Percentiles rank a stretch among this genome's conserved stretches.
These are phyloP conservation scores for Aegotheles bennettii DNA, from an alignment of 2,113 vertebrate genomes.

Conservation along the genomic window DNA sequence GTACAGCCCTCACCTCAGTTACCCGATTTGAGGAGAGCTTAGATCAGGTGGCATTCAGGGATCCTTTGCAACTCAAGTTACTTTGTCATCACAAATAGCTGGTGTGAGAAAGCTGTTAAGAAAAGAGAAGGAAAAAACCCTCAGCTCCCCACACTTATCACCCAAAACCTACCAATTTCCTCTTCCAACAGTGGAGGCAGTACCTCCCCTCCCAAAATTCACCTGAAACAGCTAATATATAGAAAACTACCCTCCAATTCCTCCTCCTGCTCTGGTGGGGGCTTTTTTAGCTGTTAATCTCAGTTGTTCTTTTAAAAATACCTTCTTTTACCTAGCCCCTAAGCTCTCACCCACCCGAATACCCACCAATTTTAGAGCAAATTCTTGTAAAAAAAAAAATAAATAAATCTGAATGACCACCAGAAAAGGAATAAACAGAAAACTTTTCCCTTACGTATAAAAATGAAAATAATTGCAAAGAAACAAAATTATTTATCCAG, in stretches of 20 bases:
- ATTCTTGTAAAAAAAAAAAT: neutral
- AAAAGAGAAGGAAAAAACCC: neutral
- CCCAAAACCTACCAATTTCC: fast-evolving
- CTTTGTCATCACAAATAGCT: neutral
- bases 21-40: neutral
- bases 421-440: neutral
- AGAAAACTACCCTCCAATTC: neutral
- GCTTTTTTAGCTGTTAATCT: neutral
- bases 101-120: neutral
- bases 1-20: neutral
- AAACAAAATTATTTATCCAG: neutral
- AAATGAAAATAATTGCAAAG: neutral
- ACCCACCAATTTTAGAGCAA: neutral
- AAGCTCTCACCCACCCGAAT: neutral
- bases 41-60: neutral
- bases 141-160: neutral
- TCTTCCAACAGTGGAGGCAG: neutral
- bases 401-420: neutral
- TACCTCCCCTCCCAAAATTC: neutral
- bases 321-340: neutral
- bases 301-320: neutral
- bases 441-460: neutral
- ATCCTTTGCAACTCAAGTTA: slow-evolving; percentile 3
- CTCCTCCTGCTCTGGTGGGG: neutral
- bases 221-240: neutral